Base-by-base conservation (phyloP, 2,888 invertebrate genomes). In the Paralinhomoeus sp. region DNA sequence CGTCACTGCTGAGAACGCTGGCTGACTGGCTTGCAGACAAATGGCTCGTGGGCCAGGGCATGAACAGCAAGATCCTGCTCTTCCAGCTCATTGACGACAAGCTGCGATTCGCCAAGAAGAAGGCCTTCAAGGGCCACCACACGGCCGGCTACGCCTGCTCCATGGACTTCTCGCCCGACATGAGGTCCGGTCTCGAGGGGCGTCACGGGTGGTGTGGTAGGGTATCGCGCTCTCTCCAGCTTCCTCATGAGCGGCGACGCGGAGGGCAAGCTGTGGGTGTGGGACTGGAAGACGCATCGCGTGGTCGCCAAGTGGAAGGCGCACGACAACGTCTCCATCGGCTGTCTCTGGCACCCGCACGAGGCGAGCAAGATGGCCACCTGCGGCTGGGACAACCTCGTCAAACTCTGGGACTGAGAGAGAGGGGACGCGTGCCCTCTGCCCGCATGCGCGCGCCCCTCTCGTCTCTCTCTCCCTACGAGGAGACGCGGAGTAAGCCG, bases 251-350 rank as follows among this genome's bases (percentile, higher is more conserved):
- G 89, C 0, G 97, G 97, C 1, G 97, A 99, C 66, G 93, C 93
- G 0, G 97, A 97, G 68, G 97, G 97, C 13, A 91, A 91, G 66
- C 78, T 87, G 57, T 93, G 85, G 65, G 76, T 97, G 38, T 99
- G 97, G 97, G 93, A 97, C 62, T 99, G 93, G 93, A 93, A 93
- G 64, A 87, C 91, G 0, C 93, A 93, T 50, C 89, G 91, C 67
- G 70, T 97, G 49, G 87, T 83, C 67, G 87, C 83, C 64, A 91
- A 89, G 63, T 93, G 97, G 83, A 91, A 93, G 65, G 97, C 97
- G 0, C 97, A 99, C 63, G 91, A 97, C 54, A 83, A 83, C 47
- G 91, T 37, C 15, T 93, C 93, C 62, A 91, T 91, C 49, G 75
- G 77, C 18, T 75, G 78, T 0, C 69, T 93, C 18, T 99, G 97